A percentile compares a stretch with the other conserved stretches of the same genome.
These are phyloP conservation scores for Chrysopa pallens DNA, from an alignment of 1,140 invertebrate species.

Conservation along the genomic window DNA sequence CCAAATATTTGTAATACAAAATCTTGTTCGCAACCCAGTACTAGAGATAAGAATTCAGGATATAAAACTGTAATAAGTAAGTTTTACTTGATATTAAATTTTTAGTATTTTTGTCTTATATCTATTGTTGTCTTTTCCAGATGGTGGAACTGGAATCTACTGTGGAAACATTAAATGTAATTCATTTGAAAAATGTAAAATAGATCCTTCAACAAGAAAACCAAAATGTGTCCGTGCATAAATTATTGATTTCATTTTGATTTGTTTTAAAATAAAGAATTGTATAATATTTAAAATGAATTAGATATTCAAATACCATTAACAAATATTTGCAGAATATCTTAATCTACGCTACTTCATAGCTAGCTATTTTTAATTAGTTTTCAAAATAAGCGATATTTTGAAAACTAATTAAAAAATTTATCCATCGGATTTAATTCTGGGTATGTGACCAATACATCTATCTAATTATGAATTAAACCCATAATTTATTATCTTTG, in stretches of 20 bases:
- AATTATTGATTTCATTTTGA: slow-evolving; percentile 4
- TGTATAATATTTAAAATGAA: too few relatives aligned
- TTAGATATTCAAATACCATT: too few relatives aligned
- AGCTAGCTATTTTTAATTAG: too few relatives aligned
- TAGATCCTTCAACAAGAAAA: slow-evolving; percentile 39
- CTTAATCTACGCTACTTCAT: too few relatives aligned
- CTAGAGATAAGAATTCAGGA: background rate
- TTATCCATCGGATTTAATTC: too few relatives aligned
- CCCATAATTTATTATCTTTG: too few relatives aligned
- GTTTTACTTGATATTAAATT: slow-evolving; percentile 2
- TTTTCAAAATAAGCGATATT: too few relatives aligned
- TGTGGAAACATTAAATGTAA: slow-evolving; percentile 49
- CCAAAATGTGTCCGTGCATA: slow-evolving; percentile 42
- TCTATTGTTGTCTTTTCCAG: slow-evolving; percentile 15
- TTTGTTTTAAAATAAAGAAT: too few relatives aligned
- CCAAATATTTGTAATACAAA: slow-evolving; percentile 45
- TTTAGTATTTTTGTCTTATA: slow-evolving; percentile 3
- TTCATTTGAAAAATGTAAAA: slow-evolving; percentile 42
- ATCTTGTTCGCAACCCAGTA: slow-evolving; percentile 35
- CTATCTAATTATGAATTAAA: too few relatives aligned
- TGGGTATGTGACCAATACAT: too few relatives aligned
- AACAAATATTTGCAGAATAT: too few relatives aligned
- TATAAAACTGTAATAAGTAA: slow-evolving; percentile 2
- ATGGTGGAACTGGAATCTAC: slow-evolving; percentile 32
- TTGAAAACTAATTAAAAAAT: too few relatives aligned